A percentile compares a stretch with the other conserved stretches of the same genome.
phyloP scores from a whole-genome alignment of 2,113 vertebrate species.

The Apodemus speciosus region DNA sequence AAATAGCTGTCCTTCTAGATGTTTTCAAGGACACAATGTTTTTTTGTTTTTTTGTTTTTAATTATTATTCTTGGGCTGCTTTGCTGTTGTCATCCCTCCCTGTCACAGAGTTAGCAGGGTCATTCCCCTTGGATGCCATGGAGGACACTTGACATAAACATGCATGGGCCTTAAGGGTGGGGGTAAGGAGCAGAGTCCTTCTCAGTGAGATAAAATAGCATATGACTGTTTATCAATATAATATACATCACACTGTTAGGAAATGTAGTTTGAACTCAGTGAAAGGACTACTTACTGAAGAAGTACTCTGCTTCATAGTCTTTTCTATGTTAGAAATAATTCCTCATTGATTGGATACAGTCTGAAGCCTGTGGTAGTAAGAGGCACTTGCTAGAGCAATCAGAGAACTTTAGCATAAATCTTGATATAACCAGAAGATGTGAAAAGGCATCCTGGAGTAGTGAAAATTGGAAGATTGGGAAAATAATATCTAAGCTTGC shows the following conservation, averaged over 20 bases:
- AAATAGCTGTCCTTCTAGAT: background rate
- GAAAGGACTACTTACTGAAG: constrained; percentile 4
- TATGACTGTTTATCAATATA: background rate
- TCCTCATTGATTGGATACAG: constrained; percentile 21
- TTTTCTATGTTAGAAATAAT: constrained; percentile 51
- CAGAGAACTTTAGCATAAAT: constrained; percentile 25
- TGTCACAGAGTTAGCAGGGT: background rate
- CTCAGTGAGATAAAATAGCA: background rate
- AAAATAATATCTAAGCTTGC: constrained; percentile 19
- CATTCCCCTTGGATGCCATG: background rate
- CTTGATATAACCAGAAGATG: constrained; percentile 42
- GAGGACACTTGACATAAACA: background rate
- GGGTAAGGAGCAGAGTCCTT: background rate
- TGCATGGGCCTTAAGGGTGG: background rate
- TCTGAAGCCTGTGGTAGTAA: constrained; percentile 44
- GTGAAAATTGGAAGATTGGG: constrained; percentile 24
- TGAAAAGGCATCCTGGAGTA: constrained; percentile 20
- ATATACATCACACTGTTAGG: background rate
- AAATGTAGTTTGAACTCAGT: constrained; percentile 49
- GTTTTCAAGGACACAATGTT: background rate
- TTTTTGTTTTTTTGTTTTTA: background rate
- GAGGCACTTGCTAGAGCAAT: constrained; percentile 12
- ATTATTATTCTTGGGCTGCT: background rate
- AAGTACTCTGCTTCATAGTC: background rate
- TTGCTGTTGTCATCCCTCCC: background rate